Conservation (phyloP, 2,888 invertebrate species). For the Ennomos erosarius region DNA sequence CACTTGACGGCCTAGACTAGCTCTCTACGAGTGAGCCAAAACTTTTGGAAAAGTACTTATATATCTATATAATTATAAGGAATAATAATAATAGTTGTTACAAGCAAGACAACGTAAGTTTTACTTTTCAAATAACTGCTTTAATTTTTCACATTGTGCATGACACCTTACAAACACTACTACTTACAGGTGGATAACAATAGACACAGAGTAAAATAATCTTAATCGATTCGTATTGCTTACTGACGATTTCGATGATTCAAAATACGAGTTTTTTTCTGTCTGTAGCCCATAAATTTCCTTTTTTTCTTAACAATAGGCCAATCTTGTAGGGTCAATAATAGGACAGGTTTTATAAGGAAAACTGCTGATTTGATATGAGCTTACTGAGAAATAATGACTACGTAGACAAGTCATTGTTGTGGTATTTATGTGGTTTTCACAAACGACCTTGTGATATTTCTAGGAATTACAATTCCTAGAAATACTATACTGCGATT, state of each 20-base stretch:
- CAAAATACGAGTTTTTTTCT: conserved; percentile 26
- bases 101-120: too few relatives aligned
- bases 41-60: too few relatives aligned
- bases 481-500: too few relatives aligned
- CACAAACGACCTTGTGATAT: conserved; percentile 8
- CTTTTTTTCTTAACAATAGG: conserved; percentile 43
- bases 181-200: conserved; percentile 40
- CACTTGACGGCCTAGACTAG: too few relatives aligned
- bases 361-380: conserved; percentile 46
- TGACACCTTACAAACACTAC: conserved; percentile 29
- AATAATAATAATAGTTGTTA: too few relatives aligned
- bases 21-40: too few relatives aligned
- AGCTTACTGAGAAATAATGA: conserved; percentile 54
- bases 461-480: conserved; percentile 33
- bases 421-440: conserved; percentile 45
- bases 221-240: conserved; percentile 61
- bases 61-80: too few relatives aligned
- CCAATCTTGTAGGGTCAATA: conserved; percentile 42
- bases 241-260: conserved; percentile 51
- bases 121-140: too few relatives aligned
- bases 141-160: conserved; percentile 11
- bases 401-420: conserved; percentile 51
- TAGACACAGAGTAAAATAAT: conserved; percentile 45
- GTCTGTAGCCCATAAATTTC: conserved; percentile 11
- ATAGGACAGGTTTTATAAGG: conserved; percentile 45